These are phyloP conservation scores for Drosophila nikananu DNA, from an alignment of 1,140 invertebrate genomes.

Conservation along the genomic window DNA sequence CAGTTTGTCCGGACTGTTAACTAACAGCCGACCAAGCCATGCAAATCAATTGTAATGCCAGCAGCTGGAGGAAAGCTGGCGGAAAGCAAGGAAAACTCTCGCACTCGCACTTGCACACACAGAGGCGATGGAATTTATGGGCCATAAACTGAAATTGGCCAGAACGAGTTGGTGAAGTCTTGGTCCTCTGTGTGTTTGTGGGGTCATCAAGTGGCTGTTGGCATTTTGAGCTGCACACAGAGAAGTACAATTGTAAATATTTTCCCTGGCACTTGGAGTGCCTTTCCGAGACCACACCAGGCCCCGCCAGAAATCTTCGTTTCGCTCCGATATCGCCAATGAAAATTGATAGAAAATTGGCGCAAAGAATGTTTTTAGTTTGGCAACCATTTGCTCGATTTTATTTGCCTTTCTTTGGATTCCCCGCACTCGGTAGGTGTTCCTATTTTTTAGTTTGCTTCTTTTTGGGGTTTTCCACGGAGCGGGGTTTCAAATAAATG, in stretches of 20 bases:
- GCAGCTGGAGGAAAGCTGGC: slow-evolving; percentile 11
- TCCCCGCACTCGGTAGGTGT: slow-evolving; percentile 12
- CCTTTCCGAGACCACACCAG: background rate
- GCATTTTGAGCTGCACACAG: slow-evolving; percentile 33
- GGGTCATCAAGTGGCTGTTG: slow-evolving; percentile 35
- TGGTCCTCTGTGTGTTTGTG: slow-evolving; percentile 9
- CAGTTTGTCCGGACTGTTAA: slow-evolving; percentile 60
- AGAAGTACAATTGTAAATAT: slow-evolving; percentile 68
- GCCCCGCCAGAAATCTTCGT: background rate
- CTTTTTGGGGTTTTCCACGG: background rate
- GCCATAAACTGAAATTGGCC: slow-evolving; percentile 57
- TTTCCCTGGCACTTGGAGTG: slow-evolving; percentile 38
- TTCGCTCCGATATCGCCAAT: slow-evolving; percentile 17
- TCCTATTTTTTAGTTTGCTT: background rate
- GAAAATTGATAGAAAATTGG: slow-evolving; percentile 80
- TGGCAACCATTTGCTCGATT: slow-evolving; percentile 65
- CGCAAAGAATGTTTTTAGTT: slow-evolving; percentile 73
- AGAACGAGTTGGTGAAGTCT: slow-evolving; percentile 19
- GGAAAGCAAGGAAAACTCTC: slow-evolving; percentile 12
- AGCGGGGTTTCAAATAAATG: slow-evolving; percentile 53
- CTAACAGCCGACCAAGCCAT: slow-evolving; percentile 51
- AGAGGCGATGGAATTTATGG: slow-evolving; percentile 49
- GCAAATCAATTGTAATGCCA: slow-evolving; percentile 49
- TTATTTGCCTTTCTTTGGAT: slow-evolving; percentile 26
- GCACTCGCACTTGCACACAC: slow-evolving; percentile 2